A percentile compares a stretch with the other conserved stretches of the same genome.
Conservation (phyloP, 2,113 vertebrate species). For the Blennius ocellaris region DNA sequence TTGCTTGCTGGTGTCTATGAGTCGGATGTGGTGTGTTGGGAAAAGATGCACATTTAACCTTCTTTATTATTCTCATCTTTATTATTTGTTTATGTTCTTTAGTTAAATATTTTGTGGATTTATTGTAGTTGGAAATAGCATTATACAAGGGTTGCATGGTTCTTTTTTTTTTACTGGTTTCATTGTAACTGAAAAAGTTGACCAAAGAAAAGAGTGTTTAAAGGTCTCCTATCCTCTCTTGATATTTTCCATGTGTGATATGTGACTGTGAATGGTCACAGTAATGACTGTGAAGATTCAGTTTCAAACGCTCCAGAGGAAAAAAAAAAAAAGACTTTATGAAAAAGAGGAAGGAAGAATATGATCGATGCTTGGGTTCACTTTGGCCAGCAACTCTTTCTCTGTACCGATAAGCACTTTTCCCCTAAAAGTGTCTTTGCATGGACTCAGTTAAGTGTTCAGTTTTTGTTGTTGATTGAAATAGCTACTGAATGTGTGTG, state of each 20-base stretch:
- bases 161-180: no score
- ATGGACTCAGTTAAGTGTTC: slow-evolving; percentile 52
- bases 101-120: no score
- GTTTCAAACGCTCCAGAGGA: slow-evolving; percentile 38
- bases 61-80: no score
- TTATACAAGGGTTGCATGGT: no score
- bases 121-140: no score
- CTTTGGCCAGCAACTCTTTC: slow-evolving; percentile 42
- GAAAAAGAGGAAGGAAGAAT: slow-evolving; percentile 26
- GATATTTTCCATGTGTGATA: slow-evolving; percentile 64
- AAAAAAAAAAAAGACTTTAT: slow-evolving; percentile 9
- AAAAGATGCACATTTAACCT: no score
- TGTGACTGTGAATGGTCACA: slow-evolving; percentile 43
- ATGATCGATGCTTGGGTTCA: slow-evolving; percentile 46
- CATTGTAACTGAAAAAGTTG: no score
- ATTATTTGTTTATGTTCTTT: no score
- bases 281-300: slow-evolving; percentile 54
- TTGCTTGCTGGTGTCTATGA: no score
- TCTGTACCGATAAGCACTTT: background rate
- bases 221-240: slow-evolving; percentile 3
- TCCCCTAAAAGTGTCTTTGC: slow-evolving; percentile 1
- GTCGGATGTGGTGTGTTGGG: no score
- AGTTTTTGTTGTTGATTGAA: slow-evolving; percentile 68
- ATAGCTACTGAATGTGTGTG: slow-evolving; percentile 60
- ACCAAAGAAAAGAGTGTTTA: no score